These are phyloP conservation scores for Oxycera nigricornis DNA, from an alignment of 2,888 invertebrate genomes.

Conservation along the genomic window DNA sequence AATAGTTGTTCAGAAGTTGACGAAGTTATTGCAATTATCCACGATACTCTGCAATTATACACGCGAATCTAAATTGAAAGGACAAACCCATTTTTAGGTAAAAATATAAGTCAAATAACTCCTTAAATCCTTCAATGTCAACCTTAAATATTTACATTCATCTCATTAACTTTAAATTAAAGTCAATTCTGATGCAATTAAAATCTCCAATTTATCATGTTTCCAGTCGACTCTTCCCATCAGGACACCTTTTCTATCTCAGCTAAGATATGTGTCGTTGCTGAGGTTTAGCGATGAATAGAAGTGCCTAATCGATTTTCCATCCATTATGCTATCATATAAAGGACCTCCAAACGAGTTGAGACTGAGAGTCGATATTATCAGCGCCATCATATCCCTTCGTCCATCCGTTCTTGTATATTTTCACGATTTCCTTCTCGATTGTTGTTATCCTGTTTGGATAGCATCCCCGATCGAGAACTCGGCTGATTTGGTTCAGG, in stretches of 20 bases:
- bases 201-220: not conserved
- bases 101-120: not conserved
- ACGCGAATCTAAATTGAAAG: no score
- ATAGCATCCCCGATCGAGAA: not conserved
- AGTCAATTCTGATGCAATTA: slow-evolving; percentile 11
- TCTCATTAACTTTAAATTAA: slow-evolving; percentile 10
- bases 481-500: not conserved
- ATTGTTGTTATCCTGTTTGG: not conserved
- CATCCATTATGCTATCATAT: not conserved
- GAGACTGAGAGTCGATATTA: not conserved
- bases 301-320: not conserved
- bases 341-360: not conserved
- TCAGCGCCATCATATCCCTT: not conserved
- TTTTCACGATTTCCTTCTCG: not conserved
- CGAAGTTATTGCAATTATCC: no score
- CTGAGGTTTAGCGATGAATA: not conserved
- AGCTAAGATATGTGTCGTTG: not conserved
- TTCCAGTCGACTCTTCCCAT: not conserved
- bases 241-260: not conserved
- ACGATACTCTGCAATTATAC: no score
- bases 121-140: not conserved
- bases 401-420: not conserved
- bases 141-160: not conserved
- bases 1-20: no score
- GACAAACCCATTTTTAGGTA: no score